Base-by-base conservation (phyloP, 2,888 invertebrate species). In the Erpobdella octoculata region DNA sequence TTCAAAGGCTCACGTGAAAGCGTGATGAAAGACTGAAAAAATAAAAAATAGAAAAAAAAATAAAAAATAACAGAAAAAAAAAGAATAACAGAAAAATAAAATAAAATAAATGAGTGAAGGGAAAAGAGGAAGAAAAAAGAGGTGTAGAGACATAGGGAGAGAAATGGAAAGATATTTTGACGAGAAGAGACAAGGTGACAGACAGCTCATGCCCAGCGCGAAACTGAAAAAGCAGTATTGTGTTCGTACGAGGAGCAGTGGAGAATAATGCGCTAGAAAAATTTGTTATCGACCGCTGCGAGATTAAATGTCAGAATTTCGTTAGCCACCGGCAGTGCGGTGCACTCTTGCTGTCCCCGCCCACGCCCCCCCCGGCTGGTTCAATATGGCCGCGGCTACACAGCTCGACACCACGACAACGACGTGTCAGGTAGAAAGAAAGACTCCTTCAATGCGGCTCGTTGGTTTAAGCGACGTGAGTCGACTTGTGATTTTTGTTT, bases 101-200 rank as follows among this genome's bases (percentile, higher is more conserved):
- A 46, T 48, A 46, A 25, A 35, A 46, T 38, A 67, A 46, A 46
- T n/a, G 46, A 46, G 46, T 38, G 25, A 28, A 46, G 67, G 46
- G 67, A 67, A 28, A 46, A 46, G 46, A 28, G 25, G 46, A 46
- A 28, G 46, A 46, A 46, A 35, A 46, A 46, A 67, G 67, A 67
- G 28, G 25, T 38, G n/a, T n/a, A 67, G 67, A 67, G 46, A 46
- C 21, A 67, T 38, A 46, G 46, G 25, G 46, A 67, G 67, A 67
- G 46, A 18, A 31, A 67, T 21, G 46, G 46, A 67, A 35, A 67
- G 67, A 46, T n/a, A 46, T 18, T 48, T 38, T 8, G 28, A 25
- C 25, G 46, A 46, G 25, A 28, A 67, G 67, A 67, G 28, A 46
- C 41, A 67, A 21, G 46, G 21, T 9, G 59, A 18, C 18, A 12